Base-by-base conservation (phyloP, 2,888 invertebrate species). In the Hypsopygia costalis region DNA sequence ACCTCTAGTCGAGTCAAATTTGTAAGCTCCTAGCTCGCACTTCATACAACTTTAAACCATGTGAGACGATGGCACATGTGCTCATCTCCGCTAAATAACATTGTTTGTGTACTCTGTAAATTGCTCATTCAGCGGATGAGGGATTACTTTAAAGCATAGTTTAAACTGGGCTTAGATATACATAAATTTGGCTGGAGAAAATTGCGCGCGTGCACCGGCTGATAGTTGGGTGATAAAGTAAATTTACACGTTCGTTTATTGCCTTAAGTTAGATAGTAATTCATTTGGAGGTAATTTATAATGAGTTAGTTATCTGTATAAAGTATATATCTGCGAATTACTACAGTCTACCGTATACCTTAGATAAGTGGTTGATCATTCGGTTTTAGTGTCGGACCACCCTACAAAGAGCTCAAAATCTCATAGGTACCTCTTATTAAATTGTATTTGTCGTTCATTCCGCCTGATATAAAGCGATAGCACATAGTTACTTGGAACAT, bases 21-120 rank as follows among this genome's bases (percentile, higher is more conserved):
- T 16, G 4, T 16, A 16, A 16, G 16, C 16, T 16, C 16, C 2
- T n/a, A n/a, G n/a, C n/a, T n/a, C n/a, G 4, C 16, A 16, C 16
- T 56, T 57, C 62, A 60, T 47, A 48, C 36, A 32, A 43, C 59
- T 58, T 66, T 64, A 68, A 53, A 64, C 61, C 61, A 68, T 64
- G 63, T 61, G 69, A 63, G 69, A 63, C 63, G 48, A 61, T 66
- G 67, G 73, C 74, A 71, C 58, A 61, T 58, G 59, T 63, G 62
- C 43, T 57, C 67, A 65, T 71, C 69, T 16, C 16, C 2, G 4
- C 69, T 71, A 74, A 75, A 75, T 75, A 74, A 73, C 69, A 75
- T 69, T 72, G 71, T 66, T 73, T 73, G 73, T 61, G 70, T 69
- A 64, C 68, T 62, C 60, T 69, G 72, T 73, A 75, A 72, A 72